Conservation (phyloP, 1,140 invertebrate species). For the Phymorhynchus buccinoides region DNA sequence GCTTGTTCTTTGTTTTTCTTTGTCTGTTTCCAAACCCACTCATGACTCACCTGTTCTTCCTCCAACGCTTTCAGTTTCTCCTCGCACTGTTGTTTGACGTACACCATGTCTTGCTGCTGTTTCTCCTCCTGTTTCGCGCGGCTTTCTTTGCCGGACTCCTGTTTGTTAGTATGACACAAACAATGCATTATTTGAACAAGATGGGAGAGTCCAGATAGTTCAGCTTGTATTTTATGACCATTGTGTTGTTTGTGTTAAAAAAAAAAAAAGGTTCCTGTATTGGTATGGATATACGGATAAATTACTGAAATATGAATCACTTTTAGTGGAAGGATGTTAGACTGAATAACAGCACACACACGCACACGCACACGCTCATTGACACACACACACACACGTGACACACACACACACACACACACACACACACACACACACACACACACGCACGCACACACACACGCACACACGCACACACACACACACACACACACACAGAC, state of each 20-base stretch:
- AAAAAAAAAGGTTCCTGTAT: too few species aligned
- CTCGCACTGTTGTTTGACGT: slow-evolving; percentile 30
- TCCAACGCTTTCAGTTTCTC: slow-evolving; percentile 19
- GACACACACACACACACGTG: neutral
- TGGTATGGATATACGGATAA: too few species aligned
- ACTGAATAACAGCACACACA: neutral
- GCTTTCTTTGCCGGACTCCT: slow-evolving; percentile 1
- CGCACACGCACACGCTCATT: neutral
- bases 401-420: neutral
- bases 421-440: slow-evolving; percentile 25
- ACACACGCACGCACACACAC: neutral
- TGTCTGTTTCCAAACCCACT: neutral
- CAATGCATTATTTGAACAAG: neutral
- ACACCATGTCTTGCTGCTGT: neutral
- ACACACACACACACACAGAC: slow-evolving; percentile 20
- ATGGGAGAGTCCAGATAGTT: too few species aligned
- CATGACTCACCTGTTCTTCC: neutral
- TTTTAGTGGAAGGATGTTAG: too few species aligned
- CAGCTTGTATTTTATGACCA: too few species aligned
- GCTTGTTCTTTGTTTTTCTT: too few species aligned
- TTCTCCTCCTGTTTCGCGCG: neutral
- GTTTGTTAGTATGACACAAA: neutral
- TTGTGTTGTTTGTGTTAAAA: too few species aligned
- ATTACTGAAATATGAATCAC: too few species aligned
- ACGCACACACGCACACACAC: neutral